Evolutionary conservation across 2,113 vertebrate genomes (phyloP).

Genomic region (Seriola quinqueradiata): DNA sequence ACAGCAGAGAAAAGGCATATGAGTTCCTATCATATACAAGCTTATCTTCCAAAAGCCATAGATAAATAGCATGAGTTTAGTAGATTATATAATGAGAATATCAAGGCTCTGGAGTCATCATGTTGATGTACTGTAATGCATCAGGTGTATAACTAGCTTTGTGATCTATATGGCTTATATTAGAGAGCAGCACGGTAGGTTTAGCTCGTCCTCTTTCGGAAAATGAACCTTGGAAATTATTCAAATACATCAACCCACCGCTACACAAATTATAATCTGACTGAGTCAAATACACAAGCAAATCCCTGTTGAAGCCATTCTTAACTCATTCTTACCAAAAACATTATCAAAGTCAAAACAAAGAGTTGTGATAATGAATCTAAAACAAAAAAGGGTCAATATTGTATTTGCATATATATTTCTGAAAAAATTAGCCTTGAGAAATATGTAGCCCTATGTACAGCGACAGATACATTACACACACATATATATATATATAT

Average conservation of each 20-base stretch:
- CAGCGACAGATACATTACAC: slow-evolving; percentile 64
- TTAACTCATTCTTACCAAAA: slow-evolving; percentile 27
- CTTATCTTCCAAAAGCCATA: slow-evolving; percentile 53
- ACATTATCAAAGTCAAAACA: slow-evolving; percentile 44
- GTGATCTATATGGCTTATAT: slow-evolving; percentile 79
- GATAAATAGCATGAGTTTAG: slow-evolving; percentile 50
- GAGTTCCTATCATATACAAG: slow-evolving; percentile 51
- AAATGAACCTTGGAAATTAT: slow-evolving; percentile 55
- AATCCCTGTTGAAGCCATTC: slow-evolving; percentile 37
- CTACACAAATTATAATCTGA: slow-evolving; percentile 39
- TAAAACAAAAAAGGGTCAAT: slow-evolving; percentile 58
- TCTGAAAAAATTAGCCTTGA: slow-evolving; percentile 54
- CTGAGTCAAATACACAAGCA: slow-evolving; percentile 45
- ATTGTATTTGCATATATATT: slow-evolving; percentile 81
- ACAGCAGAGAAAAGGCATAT: slow-evolving; percentile 65
- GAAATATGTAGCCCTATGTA: slow-evolving; percentile 80
- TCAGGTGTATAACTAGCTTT: slow-evolving; percentile 58
- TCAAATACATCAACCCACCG: slow-evolving; percentile 43
- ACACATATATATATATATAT: slow-evolving; percentile 33
- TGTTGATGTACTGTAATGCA: slow-evolving; percentile 50
- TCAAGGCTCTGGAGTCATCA: slow-evolving; percentile 59
- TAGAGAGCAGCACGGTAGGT: slow-evolving; percentile 72
- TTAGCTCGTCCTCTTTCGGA: slow-evolving; percentile 60
- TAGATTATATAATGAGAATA: slow-evolving; percentile 51
- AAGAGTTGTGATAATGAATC: slow-evolving; percentile 51